Evolutionary conservation across 2,113 vertebrate genomes (phyloP).

Genomic region (Camelus bactrianus): DNA sequence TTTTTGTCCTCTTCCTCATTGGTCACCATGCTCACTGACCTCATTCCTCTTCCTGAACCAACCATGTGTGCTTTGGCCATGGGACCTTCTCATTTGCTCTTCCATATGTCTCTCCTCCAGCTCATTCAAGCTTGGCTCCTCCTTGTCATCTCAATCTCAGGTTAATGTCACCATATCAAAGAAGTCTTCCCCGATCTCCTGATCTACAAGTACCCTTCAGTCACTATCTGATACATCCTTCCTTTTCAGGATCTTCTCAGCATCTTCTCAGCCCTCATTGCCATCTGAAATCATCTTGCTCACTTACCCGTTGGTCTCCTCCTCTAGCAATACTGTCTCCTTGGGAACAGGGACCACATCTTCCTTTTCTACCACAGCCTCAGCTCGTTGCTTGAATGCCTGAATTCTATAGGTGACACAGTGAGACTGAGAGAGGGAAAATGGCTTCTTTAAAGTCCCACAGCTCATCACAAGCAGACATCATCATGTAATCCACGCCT

Average conservation of each 20-base stretch:
- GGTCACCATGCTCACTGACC: fast-evolving
- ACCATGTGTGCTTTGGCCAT: fast-evolving
- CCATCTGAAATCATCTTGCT: background rate
- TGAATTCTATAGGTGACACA: background rate
- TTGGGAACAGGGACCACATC: background rate
- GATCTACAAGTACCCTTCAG: background rate
- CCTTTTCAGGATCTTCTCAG: background rate
- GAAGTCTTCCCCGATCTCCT: background rate
- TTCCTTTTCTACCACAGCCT: background rate
- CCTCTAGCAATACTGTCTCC: background rate
- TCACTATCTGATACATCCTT: too few relatives aligned
- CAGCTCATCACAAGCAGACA: background rate
- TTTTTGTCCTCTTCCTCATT: background rate
- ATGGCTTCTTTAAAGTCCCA: background rate
- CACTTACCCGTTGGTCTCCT: background rate
- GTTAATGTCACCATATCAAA: background rate
- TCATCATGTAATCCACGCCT: background rate
- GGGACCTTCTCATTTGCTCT: background rate
- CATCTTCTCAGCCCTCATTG: background rate
- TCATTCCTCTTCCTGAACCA: background rate
- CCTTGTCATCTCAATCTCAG: too few relatives aligned
- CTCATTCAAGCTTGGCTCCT: background rate
- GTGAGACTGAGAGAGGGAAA: background rate
- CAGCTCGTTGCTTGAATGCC: background rate
- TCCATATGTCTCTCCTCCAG: background rate